These are phyloP conservation scores for Theocolax elegans DNA, from an alignment of 1,140 invertebrate genomes.

Conservation along the genomic window DNA sequence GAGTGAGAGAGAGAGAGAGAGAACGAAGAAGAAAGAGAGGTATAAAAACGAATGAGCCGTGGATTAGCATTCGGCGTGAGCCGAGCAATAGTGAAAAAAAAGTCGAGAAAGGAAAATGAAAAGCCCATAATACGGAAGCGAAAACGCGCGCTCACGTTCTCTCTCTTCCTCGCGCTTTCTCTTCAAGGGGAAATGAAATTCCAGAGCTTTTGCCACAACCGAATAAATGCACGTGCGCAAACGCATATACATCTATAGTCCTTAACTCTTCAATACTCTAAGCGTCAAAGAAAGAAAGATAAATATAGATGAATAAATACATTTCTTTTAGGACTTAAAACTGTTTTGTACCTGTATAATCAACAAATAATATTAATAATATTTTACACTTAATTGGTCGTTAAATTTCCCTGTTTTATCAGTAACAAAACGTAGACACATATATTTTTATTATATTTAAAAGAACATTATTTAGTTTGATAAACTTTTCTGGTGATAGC, in stretches of 20 bases:
- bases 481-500: too few species aligned
- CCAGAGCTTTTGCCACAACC: background rate
- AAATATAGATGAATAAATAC: background rate
- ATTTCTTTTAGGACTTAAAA: too few species aligned
- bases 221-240: background rate
- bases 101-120: constrained; percentile 17
- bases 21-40: background rate
- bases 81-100: background rate
- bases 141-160: background rate
- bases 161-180: background rate
- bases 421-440: too few species aligned
- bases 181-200: constrained; percentile 17
- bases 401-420: too few species aligned
- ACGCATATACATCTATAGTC: too few species aligned
- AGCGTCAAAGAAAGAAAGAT: background rate
- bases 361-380: too few species aligned
- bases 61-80: constrained; percentile 20
- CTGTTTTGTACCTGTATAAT: too few species aligned
- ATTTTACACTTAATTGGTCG: too few species aligned
- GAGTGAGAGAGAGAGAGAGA: too few species aligned
- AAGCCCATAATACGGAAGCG: constrained; percentile 11
- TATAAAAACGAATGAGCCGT: background rate
- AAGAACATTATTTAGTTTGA: too few species aligned
- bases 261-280: background rate
- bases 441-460: too few species aligned